Evolutionary conservation across 2,888 invertebrate species (phyloP), one percentile per base, ranked within the genome.

Genomic region (Limnephilus auricula): DNA sequence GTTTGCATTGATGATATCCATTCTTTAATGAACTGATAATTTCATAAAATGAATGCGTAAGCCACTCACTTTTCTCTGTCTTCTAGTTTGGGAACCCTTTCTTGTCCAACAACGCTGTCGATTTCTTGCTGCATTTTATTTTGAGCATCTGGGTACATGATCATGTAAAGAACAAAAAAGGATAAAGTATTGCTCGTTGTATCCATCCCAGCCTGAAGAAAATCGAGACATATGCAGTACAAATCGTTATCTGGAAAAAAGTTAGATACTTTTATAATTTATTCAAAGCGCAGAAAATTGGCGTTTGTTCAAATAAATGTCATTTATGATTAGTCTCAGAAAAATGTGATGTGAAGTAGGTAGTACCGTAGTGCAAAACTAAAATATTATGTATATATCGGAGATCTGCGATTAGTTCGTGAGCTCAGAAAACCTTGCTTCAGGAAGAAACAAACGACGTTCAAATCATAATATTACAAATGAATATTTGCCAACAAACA

Each of bases 181-280:
- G 96, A 96, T 80, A 97, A 94, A 0, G 96, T 95, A 93, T 97
- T 97, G 92, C 97, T 97, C 0, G 97, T 97, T 0, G 97, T 97
- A 94, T 97, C 97, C 0, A 97, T 96, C 0, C 97, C 97, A n/a
- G 97, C 97, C 94, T 97, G 96, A 86, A 98, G 96, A 31, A 97
- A 94, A 94, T 98, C 97, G 93, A 97, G 94, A 93, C 97, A 97
- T 3, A 97, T 94, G 4, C 94, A 94, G 93, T 94, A 95, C 31
- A 96, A 94, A 93, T 96, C 96, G 83, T 95, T 95, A 90, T 95
- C 96, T 96, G 94, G 40, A 87, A 87, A 45, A 90, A 31, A 37
- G 0, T 37, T 37, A 40, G 12, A 12, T 12, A 12, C 12, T 40
- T 40, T 12, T 40, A 40, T 40, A 40, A 40, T 0, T 37, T 37